Evolutionary conservation across 2,888 invertebrate genomes (phyloP).

Genomic region (Mimachlamys varia): DNA sequence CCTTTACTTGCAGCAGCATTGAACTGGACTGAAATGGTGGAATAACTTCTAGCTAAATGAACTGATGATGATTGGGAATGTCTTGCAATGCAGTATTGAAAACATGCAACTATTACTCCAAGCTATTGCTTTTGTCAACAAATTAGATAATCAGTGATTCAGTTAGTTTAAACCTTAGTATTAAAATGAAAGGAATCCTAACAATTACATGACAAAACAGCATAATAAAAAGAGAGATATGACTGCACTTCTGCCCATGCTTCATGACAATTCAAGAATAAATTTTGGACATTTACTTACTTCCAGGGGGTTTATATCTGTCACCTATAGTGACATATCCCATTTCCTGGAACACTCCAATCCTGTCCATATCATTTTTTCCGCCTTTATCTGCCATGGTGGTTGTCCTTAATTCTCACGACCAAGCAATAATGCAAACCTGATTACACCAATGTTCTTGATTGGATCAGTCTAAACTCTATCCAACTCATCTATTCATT

Average conservation of each 20-base stretch:
- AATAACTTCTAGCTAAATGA: background rate
- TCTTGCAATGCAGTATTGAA: too few species aligned
- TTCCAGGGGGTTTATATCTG: conserved; percentile 72
- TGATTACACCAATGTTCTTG: background rate
- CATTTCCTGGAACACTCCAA: conserved; percentile 81
- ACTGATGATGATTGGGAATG: too few species aligned
- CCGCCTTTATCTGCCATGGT: conserved; percentile 71
- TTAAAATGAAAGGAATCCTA: too few species aligned
- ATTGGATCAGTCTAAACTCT: background rate
- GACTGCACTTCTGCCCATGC: too few species aligned
- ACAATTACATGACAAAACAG: too few species aligned
- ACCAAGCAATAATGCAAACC: background rate
- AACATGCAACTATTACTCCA: too few species aligned
- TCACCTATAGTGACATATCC: conserved; percentile 80
- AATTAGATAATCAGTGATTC: too few species aligned
- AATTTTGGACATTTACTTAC: conserved; percentile 48
- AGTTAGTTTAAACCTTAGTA: too few species aligned
- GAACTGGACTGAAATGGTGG: conserved; percentile 72
- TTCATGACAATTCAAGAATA: too few species aligned
- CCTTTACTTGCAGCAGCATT: conserved; percentile 79
- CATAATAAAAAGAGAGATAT: too few species aligned
- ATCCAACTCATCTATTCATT: conserved; percentile 3
- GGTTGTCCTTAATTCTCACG: conserved; percentile 36
- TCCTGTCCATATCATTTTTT: conserved; percentile 80
- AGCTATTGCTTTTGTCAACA: too few species aligned